These are phyloP conservation scores for Physella acuta DNA, from an alignment of 1,140 invertebrate genomes.

Conservation along the genomic window DNA sequence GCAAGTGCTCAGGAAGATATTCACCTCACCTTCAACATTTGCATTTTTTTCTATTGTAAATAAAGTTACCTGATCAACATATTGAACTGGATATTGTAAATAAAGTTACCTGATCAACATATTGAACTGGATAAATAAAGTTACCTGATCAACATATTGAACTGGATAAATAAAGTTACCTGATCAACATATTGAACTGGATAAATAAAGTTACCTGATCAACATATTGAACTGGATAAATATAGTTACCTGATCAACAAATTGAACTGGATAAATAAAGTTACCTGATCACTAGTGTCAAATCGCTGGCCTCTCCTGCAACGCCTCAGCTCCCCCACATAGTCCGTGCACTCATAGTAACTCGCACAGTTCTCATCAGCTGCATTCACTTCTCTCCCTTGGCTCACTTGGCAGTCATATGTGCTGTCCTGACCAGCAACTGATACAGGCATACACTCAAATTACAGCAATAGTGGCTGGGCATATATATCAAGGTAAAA, in stretches of 20 bases:
- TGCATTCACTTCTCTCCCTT: neutral
- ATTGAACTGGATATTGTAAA: neutral
- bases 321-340: neutral
- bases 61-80: neutral
- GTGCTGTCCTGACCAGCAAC: neutral
- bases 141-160: neutral
- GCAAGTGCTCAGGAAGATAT: no score
- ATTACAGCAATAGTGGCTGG: no score
- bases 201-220: neutral
- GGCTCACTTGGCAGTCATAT: neutral
- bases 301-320: neutral
- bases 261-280: neutral
- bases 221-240: neutral
- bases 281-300: neutral
- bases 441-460: no score
- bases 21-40: no score
- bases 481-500: no score
- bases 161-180: neutral
- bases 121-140: neutral
- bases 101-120: neutral
- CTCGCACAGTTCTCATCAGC: neutral
- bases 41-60: no score
- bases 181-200: neutral
- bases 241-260: neutral
- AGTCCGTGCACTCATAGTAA: neutral